Conservation (phyloP, 2,888 invertebrate genomes). For the Pheosia gnoma region DNA sequence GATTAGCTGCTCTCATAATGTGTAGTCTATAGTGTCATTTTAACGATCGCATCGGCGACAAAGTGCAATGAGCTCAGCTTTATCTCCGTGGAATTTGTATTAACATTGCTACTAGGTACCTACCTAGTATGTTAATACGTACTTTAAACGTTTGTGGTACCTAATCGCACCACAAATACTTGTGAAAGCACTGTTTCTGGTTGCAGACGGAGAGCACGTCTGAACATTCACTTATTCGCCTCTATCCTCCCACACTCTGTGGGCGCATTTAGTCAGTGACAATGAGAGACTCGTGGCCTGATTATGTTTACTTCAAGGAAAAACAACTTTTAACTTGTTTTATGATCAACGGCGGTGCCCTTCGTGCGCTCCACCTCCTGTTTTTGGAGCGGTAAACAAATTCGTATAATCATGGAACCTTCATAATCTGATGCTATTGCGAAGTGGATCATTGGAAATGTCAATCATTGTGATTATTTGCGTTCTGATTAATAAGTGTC, state of each 20-base stretch:
- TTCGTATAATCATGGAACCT: background rate
- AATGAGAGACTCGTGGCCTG: conserved; percentile 28
- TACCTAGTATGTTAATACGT: too few species aligned
- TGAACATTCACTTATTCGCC: background rate
- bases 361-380: background rate
- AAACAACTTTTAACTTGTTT: conserved; percentile 34
- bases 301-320: conserved; percentile 25
- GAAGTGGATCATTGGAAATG: background rate
- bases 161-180: background rate
- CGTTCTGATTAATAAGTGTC: background rate
- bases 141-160: too few species aligned
- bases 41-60: too few species aligned
- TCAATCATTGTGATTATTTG: background rate
- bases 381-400: conserved; percentile 9
- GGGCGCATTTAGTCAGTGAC: conserved; percentile 29
- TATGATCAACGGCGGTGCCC: conserved; percentile 8
- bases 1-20: too few species aligned
- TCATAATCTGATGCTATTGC: background rate
- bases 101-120: too few species aligned
- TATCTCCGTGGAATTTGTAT: too few species aligned
- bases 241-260: background rate
- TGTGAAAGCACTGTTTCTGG: background rate
- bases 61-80: too few species aligned
- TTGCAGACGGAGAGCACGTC: background rate
- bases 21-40: too few species aligned